phyloP scores from a whole-genome alignment of 1,140 invertebrate species.

The Metaphire vulgaris region DNA sequence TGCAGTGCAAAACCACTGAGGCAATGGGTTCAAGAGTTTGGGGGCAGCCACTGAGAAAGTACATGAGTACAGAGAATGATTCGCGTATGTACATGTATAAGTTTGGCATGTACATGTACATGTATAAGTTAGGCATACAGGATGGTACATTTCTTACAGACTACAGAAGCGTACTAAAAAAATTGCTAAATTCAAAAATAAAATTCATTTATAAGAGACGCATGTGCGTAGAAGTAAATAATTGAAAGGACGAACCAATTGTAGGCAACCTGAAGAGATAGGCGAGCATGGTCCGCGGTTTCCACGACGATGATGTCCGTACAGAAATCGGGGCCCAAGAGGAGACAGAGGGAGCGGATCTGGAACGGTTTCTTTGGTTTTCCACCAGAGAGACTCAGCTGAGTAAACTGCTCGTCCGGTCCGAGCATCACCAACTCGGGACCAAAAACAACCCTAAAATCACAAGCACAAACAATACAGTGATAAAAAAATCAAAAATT shows the following conservation, averaged over 20 bases:
- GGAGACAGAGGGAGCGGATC: slow-evolving; percentile 54
- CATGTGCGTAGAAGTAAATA: no score
- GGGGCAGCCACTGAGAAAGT: no score
- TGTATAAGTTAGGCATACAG: no score
- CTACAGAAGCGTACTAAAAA: no score
- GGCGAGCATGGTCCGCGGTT: slow-evolving; percentile 56
- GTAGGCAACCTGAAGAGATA: slow-evolving; percentile 55
- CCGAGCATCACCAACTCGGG: slow-evolving; percentile 58
- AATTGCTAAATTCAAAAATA: no score
- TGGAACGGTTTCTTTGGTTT: slow-evolving; percentile 56
- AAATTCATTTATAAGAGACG: no score
- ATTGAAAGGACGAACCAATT: slow-evolving; percentile 55
- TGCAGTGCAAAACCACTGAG: no score
- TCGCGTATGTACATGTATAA: no score
- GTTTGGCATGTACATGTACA: no score
- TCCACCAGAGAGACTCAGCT: slow-evolving; percentile 54
- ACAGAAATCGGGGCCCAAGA: slow-evolving; percentile 57
- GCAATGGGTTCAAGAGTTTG: no score
- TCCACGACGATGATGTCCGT: slow-evolving; percentile 56
- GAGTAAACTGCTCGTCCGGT: slow-evolving; percentile 59
- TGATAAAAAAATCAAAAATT: not conserved
- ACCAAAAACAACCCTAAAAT: slow-evolving; percentile 54
- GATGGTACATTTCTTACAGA: no score
- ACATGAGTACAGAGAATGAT: no score
- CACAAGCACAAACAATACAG: not conserved